These are phyloP conservation scores for Metridium senile DNA, from an alignment of 92 coral and sea anemone genomes.

Conservation along the genomic window DNA sequence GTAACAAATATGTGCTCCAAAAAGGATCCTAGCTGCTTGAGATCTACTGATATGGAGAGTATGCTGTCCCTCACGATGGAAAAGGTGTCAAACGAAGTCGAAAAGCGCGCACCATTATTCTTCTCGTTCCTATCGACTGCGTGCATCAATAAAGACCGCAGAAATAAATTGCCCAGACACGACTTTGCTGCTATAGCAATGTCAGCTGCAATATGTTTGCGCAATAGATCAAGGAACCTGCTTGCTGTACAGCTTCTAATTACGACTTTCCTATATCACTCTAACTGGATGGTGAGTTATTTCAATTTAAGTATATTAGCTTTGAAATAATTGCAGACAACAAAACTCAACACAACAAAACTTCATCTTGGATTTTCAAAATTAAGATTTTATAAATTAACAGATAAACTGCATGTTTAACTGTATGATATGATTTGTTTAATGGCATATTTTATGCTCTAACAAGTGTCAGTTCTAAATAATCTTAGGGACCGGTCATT, in stretches of 20 bases:
- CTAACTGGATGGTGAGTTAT: constrained; percentile 68
- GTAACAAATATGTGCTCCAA: constrained; percentile 67
- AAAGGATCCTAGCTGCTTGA: constrained; percentile 57
- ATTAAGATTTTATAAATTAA: too few relatives aligned
- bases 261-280: constrained; percentile 64
- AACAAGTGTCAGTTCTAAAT: too few relatives aligned
- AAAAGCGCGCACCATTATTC: constrained; percentile 59
- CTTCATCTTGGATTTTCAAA: too few relatives aligned
- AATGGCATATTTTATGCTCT: too few relatives aligned
- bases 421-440: too few relatives aligned
- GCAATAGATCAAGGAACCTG: constrained; percentile 57
- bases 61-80: constrained; percentile 57
- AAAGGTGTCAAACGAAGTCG: constrained; percentile 38
- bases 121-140: constrained; percentile 53
- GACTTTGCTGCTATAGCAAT: constrained; percentile 63
- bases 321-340: not conserved
- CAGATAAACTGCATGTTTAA: too few relatives aligned
- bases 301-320: not conserved
- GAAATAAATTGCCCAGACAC: constrained; percentile 38
- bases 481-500: too few relatives aligned
- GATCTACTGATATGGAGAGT: constrained; percentile 54
- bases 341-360: too few relatives aligned
- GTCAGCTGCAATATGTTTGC: constrained; percentile 75
- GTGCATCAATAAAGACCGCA: constrained; percentile 35
- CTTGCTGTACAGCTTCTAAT: constrained; percentile 65